A percentile compares a stretch with the other conserved stretches of the same genome.
Conservation (phyloP, 2,113 vertebrate species). For the Cinclus mexicanus region DNA sequence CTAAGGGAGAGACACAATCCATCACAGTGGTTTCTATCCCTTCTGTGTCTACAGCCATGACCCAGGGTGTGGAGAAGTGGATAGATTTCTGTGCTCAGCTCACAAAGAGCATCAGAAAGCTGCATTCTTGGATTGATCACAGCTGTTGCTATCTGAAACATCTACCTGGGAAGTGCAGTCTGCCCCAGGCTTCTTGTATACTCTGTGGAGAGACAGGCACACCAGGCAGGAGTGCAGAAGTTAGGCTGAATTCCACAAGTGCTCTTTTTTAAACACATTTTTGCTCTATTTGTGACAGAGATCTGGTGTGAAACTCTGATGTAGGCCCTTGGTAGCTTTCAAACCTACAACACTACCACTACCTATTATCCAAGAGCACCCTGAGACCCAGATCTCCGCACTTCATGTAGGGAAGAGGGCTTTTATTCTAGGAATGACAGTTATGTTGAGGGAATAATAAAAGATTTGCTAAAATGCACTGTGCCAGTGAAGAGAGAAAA, state of each 20-base stretch:
- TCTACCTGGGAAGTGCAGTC: neutral
- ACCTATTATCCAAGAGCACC: neutral
- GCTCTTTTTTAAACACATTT: neutral
- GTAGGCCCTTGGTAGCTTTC: neutral
- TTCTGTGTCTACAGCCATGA: neutral
- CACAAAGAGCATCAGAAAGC: neutral
- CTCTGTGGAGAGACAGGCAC: neutral
- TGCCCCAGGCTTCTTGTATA: neutral
- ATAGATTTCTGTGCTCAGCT: neutral
- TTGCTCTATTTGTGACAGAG: neutral
- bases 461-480: neutral
- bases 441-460: neutral
- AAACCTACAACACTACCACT: neutral
- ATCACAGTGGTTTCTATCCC: fast-evolving
- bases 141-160: neutral
- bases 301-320: fast-evolving
- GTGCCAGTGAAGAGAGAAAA: neutral
- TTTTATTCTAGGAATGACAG: neutral
- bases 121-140: neutral
- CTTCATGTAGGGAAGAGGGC: neutral
- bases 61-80: fast-evolving
- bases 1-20: neutral
- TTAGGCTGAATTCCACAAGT: neutral
- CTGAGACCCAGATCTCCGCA: neutral
- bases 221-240: neutral